Evolutionary conservation across 1,140 invertebrate genomes (phyloP).

Genomic region (Papilio glaucus): DNA sequence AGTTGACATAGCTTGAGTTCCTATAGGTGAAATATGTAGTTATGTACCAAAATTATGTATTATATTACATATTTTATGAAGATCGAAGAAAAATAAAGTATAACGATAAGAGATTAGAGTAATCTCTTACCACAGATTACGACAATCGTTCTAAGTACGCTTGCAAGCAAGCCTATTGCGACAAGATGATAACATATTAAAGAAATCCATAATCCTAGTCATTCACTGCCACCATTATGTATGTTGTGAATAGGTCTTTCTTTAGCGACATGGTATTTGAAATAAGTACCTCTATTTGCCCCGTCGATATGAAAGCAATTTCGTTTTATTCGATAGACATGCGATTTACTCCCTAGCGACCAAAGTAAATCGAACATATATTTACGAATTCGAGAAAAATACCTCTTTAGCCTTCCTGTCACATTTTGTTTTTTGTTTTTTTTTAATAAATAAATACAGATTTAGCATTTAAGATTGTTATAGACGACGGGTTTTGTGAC

Average conservation of each 20-base stretch:
- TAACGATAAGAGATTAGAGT: too few species aligned
- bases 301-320: constrained; percentile 20
- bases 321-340: constrained; percentile 22
- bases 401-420: background rate
- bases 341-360: background rate
- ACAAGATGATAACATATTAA: background rate
- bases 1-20: too few species aligned
- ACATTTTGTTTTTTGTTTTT: background rate
- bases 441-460: too few species aligned
- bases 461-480: too few species aligned
- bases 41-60: too few species aligned
- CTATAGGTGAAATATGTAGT: too few species aligned
- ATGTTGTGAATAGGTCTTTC: background rate
- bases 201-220: background rate
- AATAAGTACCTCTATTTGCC: constrained; percentile 7
- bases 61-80: too few species aligned
- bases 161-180: too few species aligned
- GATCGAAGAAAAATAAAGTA: too few species aligned
- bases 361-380: constrained; percentile 7
- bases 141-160: too few species aligned
- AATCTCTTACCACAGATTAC: too few species aligned
- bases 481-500: too few species aligned
- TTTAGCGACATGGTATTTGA: constrained; percentile 8
- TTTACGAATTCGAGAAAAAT: constrained; percentile 5
- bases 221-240: background rate